Percentiles rank a stretch among this genome's conserved stretches.
Conservation (phyloP, 2,113 vertebrate genomes). For the Haliaeetus leucogaster region DNA sequence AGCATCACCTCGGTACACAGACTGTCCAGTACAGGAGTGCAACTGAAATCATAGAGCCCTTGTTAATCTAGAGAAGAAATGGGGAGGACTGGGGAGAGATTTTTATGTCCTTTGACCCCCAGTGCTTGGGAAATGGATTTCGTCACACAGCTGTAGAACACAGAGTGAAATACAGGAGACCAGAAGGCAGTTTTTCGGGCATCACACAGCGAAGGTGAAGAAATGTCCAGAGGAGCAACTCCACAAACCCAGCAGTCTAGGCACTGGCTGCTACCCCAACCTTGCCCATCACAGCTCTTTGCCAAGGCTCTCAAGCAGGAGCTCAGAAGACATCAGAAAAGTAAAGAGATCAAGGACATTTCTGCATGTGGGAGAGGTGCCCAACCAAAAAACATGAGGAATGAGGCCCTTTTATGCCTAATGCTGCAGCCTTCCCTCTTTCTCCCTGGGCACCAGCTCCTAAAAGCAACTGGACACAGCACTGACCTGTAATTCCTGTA, state of each 20-base stretch:
- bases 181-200: neutral
- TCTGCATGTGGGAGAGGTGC: neutral
- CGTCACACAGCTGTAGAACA: neutral
- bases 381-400: neutral
- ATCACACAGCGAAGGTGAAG: neutral
- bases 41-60: neutral
- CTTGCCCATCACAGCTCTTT: neutral
- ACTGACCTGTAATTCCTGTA: neutral
- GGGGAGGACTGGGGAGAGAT: neutral
- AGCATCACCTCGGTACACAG: neutral
- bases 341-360: neutral
- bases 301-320: neutral
- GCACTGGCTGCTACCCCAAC: neutral
- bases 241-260: neutral
- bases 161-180: neutral
- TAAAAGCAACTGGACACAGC: neutral
- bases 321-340: neutral
- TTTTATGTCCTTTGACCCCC: neutral
- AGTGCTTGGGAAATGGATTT: neutral
- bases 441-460: neutral
- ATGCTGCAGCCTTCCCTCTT: neutral
- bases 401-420: too few species aligned
- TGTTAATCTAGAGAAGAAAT: neutral
- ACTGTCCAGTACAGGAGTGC: neutral
- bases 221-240: neutral